Conservation (phyloP, 2,797 vertebrate species). For the Hafferia zeledoni region DNA sequence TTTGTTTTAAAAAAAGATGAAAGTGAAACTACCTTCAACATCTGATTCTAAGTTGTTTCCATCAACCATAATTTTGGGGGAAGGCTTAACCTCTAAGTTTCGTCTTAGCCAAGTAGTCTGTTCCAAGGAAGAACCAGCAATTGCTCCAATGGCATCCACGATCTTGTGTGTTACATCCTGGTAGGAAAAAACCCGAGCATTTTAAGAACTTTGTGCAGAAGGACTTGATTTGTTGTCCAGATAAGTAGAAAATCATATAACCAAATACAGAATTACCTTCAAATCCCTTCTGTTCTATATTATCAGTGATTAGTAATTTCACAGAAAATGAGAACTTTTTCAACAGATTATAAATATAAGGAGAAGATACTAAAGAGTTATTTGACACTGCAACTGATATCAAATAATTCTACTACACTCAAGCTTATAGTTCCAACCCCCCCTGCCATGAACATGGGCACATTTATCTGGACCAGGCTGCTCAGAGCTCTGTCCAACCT, state of each 20-base stretch:
- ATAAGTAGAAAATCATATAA: neutral
- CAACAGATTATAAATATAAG: neutral
- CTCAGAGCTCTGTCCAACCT: neutral
- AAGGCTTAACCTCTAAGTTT: constrained; percentile 96
- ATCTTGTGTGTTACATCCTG: constrained; percentile 98
- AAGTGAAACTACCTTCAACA: constrained; percentile 86
- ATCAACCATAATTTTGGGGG: constrained; percentile 95
- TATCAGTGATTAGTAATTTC: neutral
- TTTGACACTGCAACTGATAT: neutral
- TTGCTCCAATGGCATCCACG: constrained; percentile 94
- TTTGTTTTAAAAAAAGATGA: neutral
- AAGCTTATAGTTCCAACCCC: neutral
- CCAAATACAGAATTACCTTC: neutral
- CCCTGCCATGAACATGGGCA: neutral
- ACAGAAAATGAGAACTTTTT: neutral
- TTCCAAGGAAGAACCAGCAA: constrained; percentile 96
- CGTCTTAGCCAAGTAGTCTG: constrained; percentile 97
- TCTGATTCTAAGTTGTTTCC: constrained; percentile 90
- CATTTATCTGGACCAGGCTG: neutral
- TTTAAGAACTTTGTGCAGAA: neutral
- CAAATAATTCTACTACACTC: neutral
- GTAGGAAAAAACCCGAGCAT: neutral
- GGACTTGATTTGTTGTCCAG: neutral
- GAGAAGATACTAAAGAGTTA: neutral
- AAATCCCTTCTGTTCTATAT: neutral